Evolutionary conservation across 2,888 invertebrate species (phyloP).

Genomic region (Troides aeacus): DNA sequence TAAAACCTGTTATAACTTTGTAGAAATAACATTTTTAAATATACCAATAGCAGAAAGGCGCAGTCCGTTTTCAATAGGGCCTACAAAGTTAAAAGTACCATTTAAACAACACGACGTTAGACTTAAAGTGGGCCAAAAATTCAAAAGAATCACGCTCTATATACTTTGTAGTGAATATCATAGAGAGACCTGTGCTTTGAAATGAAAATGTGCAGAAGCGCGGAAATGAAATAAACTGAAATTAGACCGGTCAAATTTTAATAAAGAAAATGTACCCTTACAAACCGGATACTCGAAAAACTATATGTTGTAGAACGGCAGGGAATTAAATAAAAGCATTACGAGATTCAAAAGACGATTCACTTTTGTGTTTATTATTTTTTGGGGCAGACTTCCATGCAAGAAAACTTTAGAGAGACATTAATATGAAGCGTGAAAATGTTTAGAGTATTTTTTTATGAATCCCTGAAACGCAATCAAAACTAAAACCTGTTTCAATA

Average conservation of each 20-base stretch:
- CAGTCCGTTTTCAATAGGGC: no score
- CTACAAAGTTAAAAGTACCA: no score
- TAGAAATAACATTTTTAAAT: no score
- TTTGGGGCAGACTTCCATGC: no score
- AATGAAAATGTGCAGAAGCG: slow-evolving; percentile 7
- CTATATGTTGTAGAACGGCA: slow-evolving; percentile 4
- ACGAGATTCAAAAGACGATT: slow-evolving; percentile 5
- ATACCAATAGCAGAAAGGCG: no score
- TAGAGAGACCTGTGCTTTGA: background rate
- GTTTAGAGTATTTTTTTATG: no score
- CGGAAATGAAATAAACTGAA: slow-evolving; percentile 11
- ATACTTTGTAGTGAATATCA: slow-evolving; percentile 11
- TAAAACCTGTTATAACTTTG: no score
- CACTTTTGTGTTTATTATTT: background rate
- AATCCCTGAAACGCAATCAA: no score
- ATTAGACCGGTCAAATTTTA: slow-evolving; percentile 11
- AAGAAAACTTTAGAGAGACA: no score
- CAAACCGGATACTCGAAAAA: slow-evolving; percentile 2
- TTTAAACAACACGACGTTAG: background rate
- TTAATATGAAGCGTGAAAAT: no score
- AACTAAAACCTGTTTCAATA: no score
- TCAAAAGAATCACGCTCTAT: slow-evolving; percentile 29
- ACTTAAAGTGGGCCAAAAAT: slow-evolving; percentile 18
- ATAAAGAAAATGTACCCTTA: slow-evolving; percentile 10
- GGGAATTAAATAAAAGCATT: slow-evolving; percentile 2